These are phyloP conservation scores for Hyaena hyaena DNA, from an alignment of 2,113 vertebrate genomes.

Conservation along the genomic window DNA sequence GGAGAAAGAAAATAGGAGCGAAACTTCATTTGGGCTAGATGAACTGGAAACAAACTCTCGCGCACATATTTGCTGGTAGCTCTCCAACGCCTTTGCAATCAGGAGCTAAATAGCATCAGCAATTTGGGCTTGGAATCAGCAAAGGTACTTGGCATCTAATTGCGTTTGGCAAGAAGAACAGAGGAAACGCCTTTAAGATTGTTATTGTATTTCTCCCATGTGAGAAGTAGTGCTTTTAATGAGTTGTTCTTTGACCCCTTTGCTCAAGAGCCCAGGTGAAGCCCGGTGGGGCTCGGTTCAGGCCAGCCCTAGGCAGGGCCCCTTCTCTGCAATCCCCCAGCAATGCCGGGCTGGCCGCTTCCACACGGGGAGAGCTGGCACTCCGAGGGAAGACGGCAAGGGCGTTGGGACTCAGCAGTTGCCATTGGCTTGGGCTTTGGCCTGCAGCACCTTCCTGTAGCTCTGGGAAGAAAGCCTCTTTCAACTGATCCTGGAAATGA, in stretches of 20 bases:
- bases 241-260: constrained; percentile 4
- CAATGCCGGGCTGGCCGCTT: too few species aligned
- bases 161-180: constrained; percentile 3
- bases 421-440: background rate
- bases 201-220: background rate
- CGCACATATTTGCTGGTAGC: background rate
- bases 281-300: background rate
- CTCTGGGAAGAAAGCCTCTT: background rate
- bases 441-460: background rate
- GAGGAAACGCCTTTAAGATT: background rate
- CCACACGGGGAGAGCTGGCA: fast-evolving
- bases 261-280: background rate
- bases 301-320: background rate
- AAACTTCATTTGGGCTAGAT: background rate
- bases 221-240: constrained; percentile 32
- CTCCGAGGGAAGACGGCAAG: background rate
- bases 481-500: background rate
- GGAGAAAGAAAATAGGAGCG: background rate
- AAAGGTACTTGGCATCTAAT: constrained; percentile 47
- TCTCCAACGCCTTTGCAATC: background rate
- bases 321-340: background rate
- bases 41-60: background rate
- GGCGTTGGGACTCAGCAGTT: background rate
- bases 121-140: constrained; percentile 35
- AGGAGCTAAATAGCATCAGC: constrained; percentile 4